Conservation (phyloP, 2,888 invertebrate genomes). For the Sesia apiformis region DNA sequence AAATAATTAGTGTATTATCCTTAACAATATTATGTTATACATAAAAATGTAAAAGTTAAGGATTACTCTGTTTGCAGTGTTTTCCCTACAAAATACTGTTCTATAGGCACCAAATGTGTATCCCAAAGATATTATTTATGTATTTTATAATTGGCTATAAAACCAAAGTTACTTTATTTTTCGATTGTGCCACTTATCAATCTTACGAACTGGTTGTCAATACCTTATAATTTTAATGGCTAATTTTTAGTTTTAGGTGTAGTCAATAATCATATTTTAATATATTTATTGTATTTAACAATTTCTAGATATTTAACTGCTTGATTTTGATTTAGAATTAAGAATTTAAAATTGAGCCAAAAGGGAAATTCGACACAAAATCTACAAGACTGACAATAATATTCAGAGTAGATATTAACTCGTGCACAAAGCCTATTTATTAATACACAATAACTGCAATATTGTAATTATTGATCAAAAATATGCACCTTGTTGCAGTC, state of each 20-base stretch:
- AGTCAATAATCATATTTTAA: slow-evolving; percentile 56
- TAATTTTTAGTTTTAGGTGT: slow-evolving; percentile 44
- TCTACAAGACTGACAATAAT: slow-evolving; percentile 74
- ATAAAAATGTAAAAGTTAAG: too few species aligned
- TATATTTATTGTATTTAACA: slow-evolving; percentile 65
- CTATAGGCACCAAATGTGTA: not conserved
- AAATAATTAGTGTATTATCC: too few species aligned
- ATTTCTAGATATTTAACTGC: slow-evolving; percentile 54
- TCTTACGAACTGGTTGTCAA: slow-evolving; percentile 51
- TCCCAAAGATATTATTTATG: slow-evolving; percentile 26
- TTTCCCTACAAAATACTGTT: not conserved
- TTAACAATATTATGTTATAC: too few species aligned
- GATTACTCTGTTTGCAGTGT: too few species aligned
- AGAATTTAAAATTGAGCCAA: slow-evolving; percentile 64
- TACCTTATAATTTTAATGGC: slow-evolving; percentile 40
- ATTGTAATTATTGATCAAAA: slow-evolving; percentile 43
- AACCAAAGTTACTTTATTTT: slow-evolving; percentile 55
- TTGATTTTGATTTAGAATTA: slow-evolving; percentile 61
- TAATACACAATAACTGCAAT: slow-evolving; percentile 38
- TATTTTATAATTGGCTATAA: slow-evolving; percentile 47
- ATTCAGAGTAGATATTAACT: slow-evolving; percentile 70
- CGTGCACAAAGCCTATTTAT: slow-evolving; percentile 62
- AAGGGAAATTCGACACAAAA: slow-evolving; percentile 56
- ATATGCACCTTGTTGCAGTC: slow-evolving; percentile 46
- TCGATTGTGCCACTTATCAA: slow-evolving; percentile 58